These are phyloP conservation scores for Drepana falcataria DNA, from an alignment of 2,888 invertebrate genomes.

Conservation along the genomic window DNA sequence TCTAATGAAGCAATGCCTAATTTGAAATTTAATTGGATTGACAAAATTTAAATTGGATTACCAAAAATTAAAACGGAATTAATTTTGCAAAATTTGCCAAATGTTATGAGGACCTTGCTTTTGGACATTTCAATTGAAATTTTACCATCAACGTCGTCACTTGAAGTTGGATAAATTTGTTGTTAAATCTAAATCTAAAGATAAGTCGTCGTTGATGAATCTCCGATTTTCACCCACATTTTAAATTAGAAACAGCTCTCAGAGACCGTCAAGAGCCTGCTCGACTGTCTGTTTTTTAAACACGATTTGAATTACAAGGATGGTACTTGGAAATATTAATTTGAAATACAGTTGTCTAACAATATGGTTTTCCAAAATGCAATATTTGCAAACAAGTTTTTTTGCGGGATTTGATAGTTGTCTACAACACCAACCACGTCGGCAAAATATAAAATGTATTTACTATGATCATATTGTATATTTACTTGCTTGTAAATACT, in stretches of 20 bases:
- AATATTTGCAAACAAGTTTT: too few relatives aligned
- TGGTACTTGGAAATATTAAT: too few relatives aligned
- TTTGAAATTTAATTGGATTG: neutral
- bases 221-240: neutral
- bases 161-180: neutral
- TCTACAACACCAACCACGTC: too few relatives aligned
- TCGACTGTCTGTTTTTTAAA: too few relatives aligned
- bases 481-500: too few relatives aligned
- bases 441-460: too few relatives aligned
- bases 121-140: neutral
- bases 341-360: too few relatives aligned
- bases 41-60: neutral
- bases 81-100: neutral
- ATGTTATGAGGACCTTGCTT: neutral
- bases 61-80: neutral
- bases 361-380: too few relatives aligned
- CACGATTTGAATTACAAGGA: too few relatives aligned
- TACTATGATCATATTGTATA: too few relatives aligned
- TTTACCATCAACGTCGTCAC: neutral
- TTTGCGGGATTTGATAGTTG: too few relatives aligned
- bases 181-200: neutral
- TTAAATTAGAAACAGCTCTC: neutral
- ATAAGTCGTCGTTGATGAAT: neutral
- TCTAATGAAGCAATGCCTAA: conserved; percentile 1
- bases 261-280: neutral